These are phyloP conservation scores for Eospalax fontanierii DNA, from an alignment of 2,797 vertebrate species.

Conservation along the genomic window DNA sequence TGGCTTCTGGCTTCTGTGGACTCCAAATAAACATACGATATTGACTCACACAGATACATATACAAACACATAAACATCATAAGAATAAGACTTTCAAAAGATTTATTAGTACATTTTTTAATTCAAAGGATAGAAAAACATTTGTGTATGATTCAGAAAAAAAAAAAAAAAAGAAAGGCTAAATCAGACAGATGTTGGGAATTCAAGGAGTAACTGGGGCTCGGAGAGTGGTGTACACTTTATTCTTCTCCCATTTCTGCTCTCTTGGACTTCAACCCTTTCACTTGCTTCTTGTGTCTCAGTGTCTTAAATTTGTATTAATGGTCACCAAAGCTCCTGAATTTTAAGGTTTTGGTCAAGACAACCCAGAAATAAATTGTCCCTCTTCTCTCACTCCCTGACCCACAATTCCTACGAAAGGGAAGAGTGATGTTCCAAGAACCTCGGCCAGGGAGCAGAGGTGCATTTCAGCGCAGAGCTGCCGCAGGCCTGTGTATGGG, in stretches of 20 bases:
- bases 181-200: background rate
- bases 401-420: background rate
- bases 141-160: conserved; percentile 30
- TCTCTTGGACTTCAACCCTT: background rate
- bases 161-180: background rate
- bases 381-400: background rate
- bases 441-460: background rate
- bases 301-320: background rate
- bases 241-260: fast-evolving
- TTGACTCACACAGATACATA: too few relatives aligned
- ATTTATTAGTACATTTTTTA: background rate
- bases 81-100: background rate
- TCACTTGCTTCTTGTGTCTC: background rate
- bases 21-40: too few relatives aligned
- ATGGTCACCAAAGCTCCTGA: background rate
- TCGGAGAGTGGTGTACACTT: too few relatives aligned
- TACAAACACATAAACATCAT: too few relatives aligned
- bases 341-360: background rate
- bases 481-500: fast-evolving
- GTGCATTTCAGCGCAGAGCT: fast-evolving
- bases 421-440: background rate
- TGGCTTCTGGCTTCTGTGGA: too few relatives aligned
- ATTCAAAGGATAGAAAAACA: background rate
- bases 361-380: background rate
- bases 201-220: background rate